Evolutionary conservation across 2,888 invertebrate species (phyloP).

Genomic region (Cephus rjabovi): DNA sequence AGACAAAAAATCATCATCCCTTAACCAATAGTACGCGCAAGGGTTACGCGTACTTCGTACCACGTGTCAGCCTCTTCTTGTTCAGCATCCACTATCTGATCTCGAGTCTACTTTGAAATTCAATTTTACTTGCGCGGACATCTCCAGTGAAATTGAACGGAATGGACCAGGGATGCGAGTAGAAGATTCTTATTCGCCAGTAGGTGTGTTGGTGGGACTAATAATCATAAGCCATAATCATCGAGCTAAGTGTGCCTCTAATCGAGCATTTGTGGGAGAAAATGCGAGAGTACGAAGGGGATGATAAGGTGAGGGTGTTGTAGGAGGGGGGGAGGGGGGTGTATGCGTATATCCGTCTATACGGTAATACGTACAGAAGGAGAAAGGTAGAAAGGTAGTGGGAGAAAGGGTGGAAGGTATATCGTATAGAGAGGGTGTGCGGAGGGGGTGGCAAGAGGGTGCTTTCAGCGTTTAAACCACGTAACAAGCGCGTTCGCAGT

Average conservation of each 20-base stretch:
- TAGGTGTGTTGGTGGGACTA: conserved; percentile 18
- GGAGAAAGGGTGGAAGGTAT: background rate
- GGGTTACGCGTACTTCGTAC: background rate
- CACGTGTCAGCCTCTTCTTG: background rate
- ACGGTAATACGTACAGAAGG: background rate
- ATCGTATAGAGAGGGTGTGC: background rate
- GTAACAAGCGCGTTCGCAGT: conserved; percentile 23
- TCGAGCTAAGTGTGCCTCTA: conserved; percentile 32
- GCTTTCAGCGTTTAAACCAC: conserved; percentile 31
- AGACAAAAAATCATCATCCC: background rate
- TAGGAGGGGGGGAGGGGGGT: background rate
- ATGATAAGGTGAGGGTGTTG: background rate
- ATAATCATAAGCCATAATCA: conserved; percentile 32
- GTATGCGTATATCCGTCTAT: background rate
- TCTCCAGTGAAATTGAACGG: conserved; percentile 34
- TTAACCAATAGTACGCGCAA: background rate
- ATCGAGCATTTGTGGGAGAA: conserved; percentile 27
- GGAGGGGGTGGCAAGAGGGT: conserved; percentile 1
- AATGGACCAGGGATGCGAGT: conserved; percentile 27
- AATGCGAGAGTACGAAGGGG: background rate
- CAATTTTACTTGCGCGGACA: conserved; percentile 21
- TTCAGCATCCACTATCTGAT: background rate
- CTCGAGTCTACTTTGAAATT: conserved; percentile 30
- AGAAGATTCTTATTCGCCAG: background rate
- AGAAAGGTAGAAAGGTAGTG: background rate